Evolutionary conservation across 2,888 invertebrate species (phyloP), one percentile per base, ranked within the genome.

Genomic region (Eulithis testata): DNA sequence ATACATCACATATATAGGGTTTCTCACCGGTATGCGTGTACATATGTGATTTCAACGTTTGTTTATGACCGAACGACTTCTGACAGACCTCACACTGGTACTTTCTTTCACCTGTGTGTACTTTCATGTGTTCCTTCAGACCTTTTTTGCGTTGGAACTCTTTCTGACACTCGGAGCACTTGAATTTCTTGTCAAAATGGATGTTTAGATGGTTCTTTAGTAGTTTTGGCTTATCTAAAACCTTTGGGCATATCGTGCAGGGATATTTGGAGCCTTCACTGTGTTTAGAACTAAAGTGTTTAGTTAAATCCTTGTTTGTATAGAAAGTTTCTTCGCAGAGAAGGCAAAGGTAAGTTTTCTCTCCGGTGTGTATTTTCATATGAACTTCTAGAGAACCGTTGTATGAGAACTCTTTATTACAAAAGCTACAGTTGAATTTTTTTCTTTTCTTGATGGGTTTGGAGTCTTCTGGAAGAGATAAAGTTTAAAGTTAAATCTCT

Each of bases 21-120:
- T 81, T 81, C 65, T 92, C 91, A 0, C 91, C 91, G 0, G 92
- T 91, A 27, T 92, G 91, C 0, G 89, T 92, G 7, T 84, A 74
- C 69, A 89, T 88, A 71, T 92, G 91, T 0, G 90, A 87, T 68
- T 91, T 92, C 9, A 92, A 72, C 0, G 92, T 91, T 59, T 91
- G 91, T 60, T 87, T 91, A 43, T 92, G 91, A 0, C 86, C 84
- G 37, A 90, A 89, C 0, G 86, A 79, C 49, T 89, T 89, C 2
- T 79, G 78, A 55, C 91, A 91, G 0, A 88, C 72, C 0, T 78
- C 74, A 51, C 91, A 91, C 3, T 78, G 76, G 40, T 80, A 90
- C 43, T 88, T 89, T 14, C 79, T 80, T 53, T 90, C 90, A 0
- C 88, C 89, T 0, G 88, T 88, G 21, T 92, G 92, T 0, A 81